Base-by-base conservation (phyloP, 2,888 invertebrate species). In the Schrankia costaestrigalis region DNA sequence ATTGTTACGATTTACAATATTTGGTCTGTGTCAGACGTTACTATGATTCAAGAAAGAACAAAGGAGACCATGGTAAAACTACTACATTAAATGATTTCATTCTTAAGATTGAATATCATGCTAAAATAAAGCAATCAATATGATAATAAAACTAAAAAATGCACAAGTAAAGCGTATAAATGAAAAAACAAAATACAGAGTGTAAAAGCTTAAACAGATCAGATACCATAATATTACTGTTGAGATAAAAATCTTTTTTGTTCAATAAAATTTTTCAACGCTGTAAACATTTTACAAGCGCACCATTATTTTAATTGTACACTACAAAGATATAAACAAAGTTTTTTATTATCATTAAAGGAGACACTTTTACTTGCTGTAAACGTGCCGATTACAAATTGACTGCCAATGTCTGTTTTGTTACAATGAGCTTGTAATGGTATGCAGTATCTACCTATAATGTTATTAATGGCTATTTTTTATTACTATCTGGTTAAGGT, bases 311-410 rank as follows among this genome's bases (percentile, higher is more conserved):
- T 78, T 81, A 78, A 79, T 78, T 70, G 71, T 71, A 39, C 49
- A 46, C 62, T 58, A 51, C 42, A 32, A 32, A 33, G 51, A 43
- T 50, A 74, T 79, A 78, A 81, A 78, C 54, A 55, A 47, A 46
- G 59, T 37, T 56, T 69, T 81, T 82, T 82, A 83, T 79, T 77
- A 75, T 76, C 73, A 78, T 79, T 72, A 63, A 69, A 57, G 52
- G 56, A 60, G 77, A 81, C 78, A 77, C 71, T 65, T 68, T 64
- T 70, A 65, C 62, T 64, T 50, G 41, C 46, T 41, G 43, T 50
- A 46, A 63, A 67, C 58, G 63, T 58, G 59, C 41, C 57, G 66
- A 72, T 69, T 68, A 64, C 66, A 60, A 65, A 69, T 67, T 66
- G 60, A 63, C 48, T 56, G 35, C 45, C 48, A 44, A 56, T 52